Evolutionary conservation across 1,140 invertebrate species (phyloP), one percentile per base, ranked within the genome.

Genomic region (Apis cerana): DNA sequence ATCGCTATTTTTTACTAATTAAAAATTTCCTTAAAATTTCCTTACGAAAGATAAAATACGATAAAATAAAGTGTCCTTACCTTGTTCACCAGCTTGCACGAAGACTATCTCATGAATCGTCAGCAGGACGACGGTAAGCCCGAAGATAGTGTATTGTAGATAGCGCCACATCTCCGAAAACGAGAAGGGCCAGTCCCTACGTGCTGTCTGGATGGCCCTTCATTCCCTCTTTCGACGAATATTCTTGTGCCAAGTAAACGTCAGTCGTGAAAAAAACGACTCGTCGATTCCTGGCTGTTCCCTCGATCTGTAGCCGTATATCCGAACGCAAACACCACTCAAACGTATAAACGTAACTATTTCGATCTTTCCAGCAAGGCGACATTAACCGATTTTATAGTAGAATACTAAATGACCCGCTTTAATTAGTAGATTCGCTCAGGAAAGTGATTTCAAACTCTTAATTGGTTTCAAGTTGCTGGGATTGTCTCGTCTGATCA

Each of bases 151-250:
- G 67, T 76, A 80, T 76, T 59, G 65, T 81, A 81, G 67, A 85
- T 86, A 86, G 86, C 84, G 85, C 80, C 89, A 81, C 89, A 90
- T 90, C 87, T 90, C 89, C 85, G 80, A 84, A 58, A 84, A 85
- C 89, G 88, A 88, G 83, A 89, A 87, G 81, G 87, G 84, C 85
- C 85, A 81, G 78, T 86, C 77, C 83, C 89, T 90, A 90, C 89
- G 89, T 88, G 80, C 71, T 87, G 71, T 78, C 88, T 19, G 80
- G 82, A 76, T 69, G 77, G 76, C 61, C 79, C 85, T 54, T 90
- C 89, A 90, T 90, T 61, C 70, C 89, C 69, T 43, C 75, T 68
- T 82, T 67, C 67, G 62, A 54, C 70, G 52, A 72, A 85, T 50
- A 72, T 70, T 71, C 69, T 43, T 23, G 52, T 65, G 52, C 27